Base-by-base conservation (phyloP, 1,140 invertebrate genomes). In the Diorhabda elongata region DNA sequence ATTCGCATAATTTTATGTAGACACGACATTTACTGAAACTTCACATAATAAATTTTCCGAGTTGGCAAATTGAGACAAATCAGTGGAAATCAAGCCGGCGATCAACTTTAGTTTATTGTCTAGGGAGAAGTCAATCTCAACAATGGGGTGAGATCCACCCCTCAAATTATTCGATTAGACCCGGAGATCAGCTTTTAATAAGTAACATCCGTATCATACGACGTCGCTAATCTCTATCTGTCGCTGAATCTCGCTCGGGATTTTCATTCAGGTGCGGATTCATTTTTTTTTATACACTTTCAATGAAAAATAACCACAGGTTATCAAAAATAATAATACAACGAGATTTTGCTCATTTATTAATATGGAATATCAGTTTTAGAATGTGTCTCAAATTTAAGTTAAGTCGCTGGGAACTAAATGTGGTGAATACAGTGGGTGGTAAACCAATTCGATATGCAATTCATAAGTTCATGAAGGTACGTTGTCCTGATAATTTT, bases 121-220 rank as follows among this genome's bases (percentile, higher is more conserved):
- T 44, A 58, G 42, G 65, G 43, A n/a, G 45, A 59, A 59, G 58
- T 60, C 65, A 67, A 67, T 67, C 58, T 58, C 64, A 67, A 71
- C 72, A 69, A 71, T 71, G 71, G 68, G 72, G 60, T 64, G 58
- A 56, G 65, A 71, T 71, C 72, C 72, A 69, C 72, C 72, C 72
- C 72, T 71, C 69, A 69, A 73, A 73, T 73, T 73, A 73, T 61
- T 64, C 72, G 69, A 73, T 73, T 73, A 71, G 72, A 44, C 59
- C 64, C 69, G 72, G 69, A 73, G 72, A 73, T 73, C 72, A 73
- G 69, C 72, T 64, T 73, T 73, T 73, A 73, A 73, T 73, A 73
- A 73, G 72, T 71, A 71, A 69, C 72, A 73, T 73, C 72, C 72
- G 72, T 66, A 73, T 70, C 72, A 67, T 63, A 73, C 66, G 69